Evolutionary conservation across 2,888 invertebrate species (phyloP).

Genomic region (Trilocha varians): DNA sequence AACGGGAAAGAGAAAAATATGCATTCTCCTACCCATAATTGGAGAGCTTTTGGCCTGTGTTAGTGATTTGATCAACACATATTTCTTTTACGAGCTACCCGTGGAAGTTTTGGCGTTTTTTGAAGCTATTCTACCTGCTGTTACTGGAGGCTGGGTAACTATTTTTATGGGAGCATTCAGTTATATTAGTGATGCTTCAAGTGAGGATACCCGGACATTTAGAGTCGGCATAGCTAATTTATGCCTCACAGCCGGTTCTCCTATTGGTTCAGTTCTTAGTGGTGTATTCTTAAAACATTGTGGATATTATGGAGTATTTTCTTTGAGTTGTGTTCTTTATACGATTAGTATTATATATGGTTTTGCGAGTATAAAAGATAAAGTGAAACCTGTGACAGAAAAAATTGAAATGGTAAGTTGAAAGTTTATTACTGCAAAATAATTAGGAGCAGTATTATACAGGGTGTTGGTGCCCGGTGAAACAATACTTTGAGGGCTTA

Average conservation of each 20-base stretch:
- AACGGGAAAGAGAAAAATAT: conserved; percentile 70
- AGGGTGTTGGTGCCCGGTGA: too few species aligned
- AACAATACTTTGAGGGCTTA: too few species aligned
- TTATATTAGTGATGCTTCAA: conserved; percentile 74
- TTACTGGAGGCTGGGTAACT: conserved; percentile 71
- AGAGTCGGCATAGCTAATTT: conserved; percentile 72
- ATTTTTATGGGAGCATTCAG: conserved; percentile 73
- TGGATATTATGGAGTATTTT: conserved; percentile 70
- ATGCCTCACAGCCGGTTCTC: conserved; percentile 52
- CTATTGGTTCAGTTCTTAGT: conserved; percentile 55
- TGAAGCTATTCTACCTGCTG: conserved; percentile 66
- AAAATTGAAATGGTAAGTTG: conserved; percentile 30
- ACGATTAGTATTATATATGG: conserved; percentile 57
- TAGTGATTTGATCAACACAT: conserved; percentile 66
- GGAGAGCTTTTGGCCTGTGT: conserved; percentile 66
- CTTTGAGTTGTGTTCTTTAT: conserved; percentile 50
- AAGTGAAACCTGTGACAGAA: conserved; percentile 25
- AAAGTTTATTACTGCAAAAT: background rate
- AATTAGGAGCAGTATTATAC: too few species aligned
- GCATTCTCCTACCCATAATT: conserved; percentile 68
- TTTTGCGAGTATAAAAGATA: conserved; percentile 50
- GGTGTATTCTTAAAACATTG: conserved; percentile 48
- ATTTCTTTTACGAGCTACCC: conserved; percentile 68
- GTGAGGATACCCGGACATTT: conserved; percentile 69
- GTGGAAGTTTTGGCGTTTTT: conserved; percentile 65